Evolutionary conservation across 2,888 invertebrate species (phyloP), one percentile per base, ranked within the genome.

Genomic region (Adelognathus sp.): DNA sequence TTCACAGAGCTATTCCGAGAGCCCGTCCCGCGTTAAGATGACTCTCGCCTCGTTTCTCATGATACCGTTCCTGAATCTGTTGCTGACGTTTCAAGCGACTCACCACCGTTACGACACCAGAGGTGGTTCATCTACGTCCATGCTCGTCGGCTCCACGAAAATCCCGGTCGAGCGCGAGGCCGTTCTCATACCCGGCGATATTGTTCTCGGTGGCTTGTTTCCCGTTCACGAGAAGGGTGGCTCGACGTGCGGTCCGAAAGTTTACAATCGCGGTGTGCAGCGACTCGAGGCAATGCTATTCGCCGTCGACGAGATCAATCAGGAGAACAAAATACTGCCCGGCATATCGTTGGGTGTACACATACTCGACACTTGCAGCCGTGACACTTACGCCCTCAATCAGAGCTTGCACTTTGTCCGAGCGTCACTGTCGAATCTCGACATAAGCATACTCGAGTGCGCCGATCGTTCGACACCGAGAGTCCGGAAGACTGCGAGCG

Each of bases 211-310:
- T 0, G 94, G 94, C 2, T 84, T 94, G 54, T 94, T 94, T 88
- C 94, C 94, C 1, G 93, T 94, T 6, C 94, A 94, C 86, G 93
- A 93, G 80, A 92, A 93, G 86, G 93, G 93, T 5, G 93, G 89
- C 41, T 88, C 91, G 18, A 88, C 92, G 54, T 93, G 93, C 82
- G 92, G 92, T 0, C 90, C 90, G 24, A 93, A 92, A 84, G 92
- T 94, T 86, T 92, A 93, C 81, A 93, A 94, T 84, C 93, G 94
- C 41, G 94, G 94, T 4, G 92, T 95, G 5, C 94, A 94, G 83
- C 92, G 94, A 7, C 88, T 95, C 76, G 95, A 95, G 88, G 94
- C 94, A 2, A 92, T 95, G 92, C 90, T 94, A 80, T 94, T 92
- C 87, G 94, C 94, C 1, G 89, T 95, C 41, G 93, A 94, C 83